These are phyloP conservation scores for Sciurus niger DNA, from an alignment of 2,113 vertebrate species.

Conservation along the genomic window DNA sequence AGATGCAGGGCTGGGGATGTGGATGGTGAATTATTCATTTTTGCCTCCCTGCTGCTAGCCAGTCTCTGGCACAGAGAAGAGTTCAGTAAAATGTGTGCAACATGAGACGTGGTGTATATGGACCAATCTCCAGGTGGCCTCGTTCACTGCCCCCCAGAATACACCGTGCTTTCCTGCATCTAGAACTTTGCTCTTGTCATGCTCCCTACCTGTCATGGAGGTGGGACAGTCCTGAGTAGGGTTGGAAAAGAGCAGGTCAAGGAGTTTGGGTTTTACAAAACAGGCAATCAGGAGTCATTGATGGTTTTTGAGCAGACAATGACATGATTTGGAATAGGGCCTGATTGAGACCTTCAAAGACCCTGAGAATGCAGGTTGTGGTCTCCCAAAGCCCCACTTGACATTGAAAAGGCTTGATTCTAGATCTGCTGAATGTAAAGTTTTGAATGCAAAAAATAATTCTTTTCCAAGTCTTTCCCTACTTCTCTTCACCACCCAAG, in stretches of 20 bases:
- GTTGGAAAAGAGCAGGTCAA: not conserved
- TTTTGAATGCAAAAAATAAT: not conserved
- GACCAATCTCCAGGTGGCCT: not conserved
- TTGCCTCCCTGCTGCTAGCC: not conserved
- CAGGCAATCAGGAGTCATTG: not conserved
- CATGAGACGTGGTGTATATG: not conserved
- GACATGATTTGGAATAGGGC: not conserved
- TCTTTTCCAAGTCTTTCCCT: not conserved
- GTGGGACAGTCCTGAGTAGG: not conserved
- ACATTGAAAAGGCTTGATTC: not conserved
- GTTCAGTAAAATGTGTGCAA: not conserved
- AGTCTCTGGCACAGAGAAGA: not conserved
- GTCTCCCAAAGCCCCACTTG: not conserved
- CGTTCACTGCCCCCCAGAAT: not conserved
- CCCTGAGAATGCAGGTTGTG: not conserved
- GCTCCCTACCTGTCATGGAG: not conserved
- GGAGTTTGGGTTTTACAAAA: not conserved
- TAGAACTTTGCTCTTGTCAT: not conserved
- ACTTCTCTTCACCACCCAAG: not conserved
- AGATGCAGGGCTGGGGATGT: not conserved
- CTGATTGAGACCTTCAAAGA: not conserved
- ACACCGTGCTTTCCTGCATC: not conserved
- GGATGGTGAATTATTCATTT: conserved; percentile 30
- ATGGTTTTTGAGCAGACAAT: conserved; percentile 3
- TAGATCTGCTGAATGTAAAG: not conserved